Evolutionary conservation across 2,797 vertebrate genomes (phyloP), one percentile per base, ranked within the genome.

Genomic region (Pangasius mekongensis): DNA sequence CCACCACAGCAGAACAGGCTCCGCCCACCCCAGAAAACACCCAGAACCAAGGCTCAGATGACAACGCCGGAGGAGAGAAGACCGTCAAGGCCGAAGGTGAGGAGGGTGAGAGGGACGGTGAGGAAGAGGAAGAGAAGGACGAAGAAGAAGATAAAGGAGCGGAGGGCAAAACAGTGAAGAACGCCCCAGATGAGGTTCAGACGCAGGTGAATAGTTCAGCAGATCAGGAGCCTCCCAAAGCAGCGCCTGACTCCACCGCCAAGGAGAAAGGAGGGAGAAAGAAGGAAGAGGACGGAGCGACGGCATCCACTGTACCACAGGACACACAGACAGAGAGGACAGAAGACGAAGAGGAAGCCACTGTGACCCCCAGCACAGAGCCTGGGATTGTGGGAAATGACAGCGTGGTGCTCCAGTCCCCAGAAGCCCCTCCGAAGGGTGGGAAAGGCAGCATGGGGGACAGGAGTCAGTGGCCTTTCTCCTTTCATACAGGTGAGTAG

Each of bases 101-200:
- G 88, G 94, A 95, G 36, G 96, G 96, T 0, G 91, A 93, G 49
- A 95, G 96, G 83, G 96, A 97, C 7, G 96, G 95, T 5, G 95
- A 96, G 0, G 96, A 97, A 84, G 97, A 97, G 88, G 96, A 95
- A 84, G 96, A 97, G 86, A 96, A 95, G 71, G 92, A 95, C 0
- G 96, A 96, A 74, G 97, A 97, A 16, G 92, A 94, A 1, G 89
- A 88, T 52, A 94, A 92, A 52, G 91, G 24, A 36, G 90, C 92
- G 20, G 92, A 87, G 24, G 89, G 91, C 18, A 93, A 93, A 3
- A 87, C 93, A n/a, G 92, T 91, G 86, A 96, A 92, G 36, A 85
- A 73, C n/a, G 91, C 67, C 1, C 93, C 95, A 0, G 94, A 81
- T 0, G 78, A 91, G 0, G 5, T 91, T 0, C 91, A 92, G 82